phyloP scores from a whole-genome alignment of 1,140 invertebrate genomes.

The Himalopsyche phryganea region DNA sequence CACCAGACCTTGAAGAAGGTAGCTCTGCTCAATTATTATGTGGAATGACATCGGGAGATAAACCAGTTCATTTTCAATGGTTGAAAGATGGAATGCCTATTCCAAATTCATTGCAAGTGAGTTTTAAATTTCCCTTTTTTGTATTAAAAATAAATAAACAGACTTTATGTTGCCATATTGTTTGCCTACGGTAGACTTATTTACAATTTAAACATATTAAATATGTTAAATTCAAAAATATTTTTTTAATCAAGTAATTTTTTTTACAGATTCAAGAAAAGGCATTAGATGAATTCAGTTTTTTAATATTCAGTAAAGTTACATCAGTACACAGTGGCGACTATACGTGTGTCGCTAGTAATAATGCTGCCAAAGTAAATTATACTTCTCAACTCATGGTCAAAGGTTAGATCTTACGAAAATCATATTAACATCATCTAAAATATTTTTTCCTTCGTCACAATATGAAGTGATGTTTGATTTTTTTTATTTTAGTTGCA shows the following conservation, averaged over 20 bases:
- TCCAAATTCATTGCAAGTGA: slow-evolving; percentile 62
- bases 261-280: slow-evolving; percentile 61
- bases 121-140: too few relatives aligned
- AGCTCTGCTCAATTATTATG: slow-evolving; percentile 85
- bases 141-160: background rate
- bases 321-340: slow-evolving; percentile 72
- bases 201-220: too few relatives aligned
- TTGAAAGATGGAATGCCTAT: slow-evolving; percentile 76
- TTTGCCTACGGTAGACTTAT: too few relatives aligned
- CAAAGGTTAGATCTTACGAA: slow-evolving; percentile 78
- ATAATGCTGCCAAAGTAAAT: slow-evolving; percentile 73
- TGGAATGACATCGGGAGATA: slow-evolving; percentile 85
- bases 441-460: too few relatives aligned
- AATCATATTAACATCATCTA: too few relatives aligned
- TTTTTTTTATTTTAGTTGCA: slow-evolving; percentile 59
- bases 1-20: slow-evolving; percentile 76
- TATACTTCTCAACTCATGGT: slow-evolving; percentile 67
- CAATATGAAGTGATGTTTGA: too few relatives aligned
- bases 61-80: slow-evolving; percentile 84
- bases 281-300: slow-evolving; percentile 66
- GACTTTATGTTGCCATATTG: too few relatives aligned
- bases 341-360: slow-evolving; percentile 78
- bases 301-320: slow-evolving; percentile 73
- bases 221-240: too few relatives aligned
- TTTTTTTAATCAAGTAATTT: background rate